Evolutionary conservation across 2,113 vertebrate species (phyloP).

Genomic region (Scalopus aquaticus): DNA sequence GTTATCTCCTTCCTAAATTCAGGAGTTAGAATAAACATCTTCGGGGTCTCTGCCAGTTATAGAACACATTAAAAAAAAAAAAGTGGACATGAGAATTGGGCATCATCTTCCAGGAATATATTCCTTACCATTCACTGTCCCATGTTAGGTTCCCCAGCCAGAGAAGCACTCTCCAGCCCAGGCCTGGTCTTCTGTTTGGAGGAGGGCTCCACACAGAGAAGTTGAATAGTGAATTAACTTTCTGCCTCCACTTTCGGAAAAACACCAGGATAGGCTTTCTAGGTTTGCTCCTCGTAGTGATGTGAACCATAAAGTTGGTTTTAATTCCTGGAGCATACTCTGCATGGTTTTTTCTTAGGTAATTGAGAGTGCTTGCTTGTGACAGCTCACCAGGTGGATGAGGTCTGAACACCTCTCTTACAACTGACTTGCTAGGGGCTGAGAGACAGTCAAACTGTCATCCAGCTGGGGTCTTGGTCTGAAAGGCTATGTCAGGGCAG

Average conservation of each 20-base stretch:
- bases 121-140: neutral
- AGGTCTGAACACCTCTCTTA: neutral
- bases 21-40: neutral
- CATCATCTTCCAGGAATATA: neutral
- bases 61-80: neutral
- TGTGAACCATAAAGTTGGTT: neutral
- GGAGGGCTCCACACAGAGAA: neutral
- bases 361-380: neutral
- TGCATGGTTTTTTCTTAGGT: neutral
- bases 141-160: neutral
- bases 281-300: neutral
- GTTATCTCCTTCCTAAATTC: conserved; percentile 35
- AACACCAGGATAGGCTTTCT: neutral
- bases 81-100: neutral
- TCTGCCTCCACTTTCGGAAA: neutral
- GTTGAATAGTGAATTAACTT: neutral
- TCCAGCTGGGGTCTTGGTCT: neutral
- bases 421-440: neutral
- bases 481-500: neutral
- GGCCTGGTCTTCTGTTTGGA: neutral
- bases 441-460: neutral
- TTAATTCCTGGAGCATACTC: neutral
- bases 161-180: neutral
- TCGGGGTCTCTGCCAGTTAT: neutral
- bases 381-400: neutral